Percentiles rank a stretch among this genome's conserved stretches.
Conservation (phyloP, 2,797 vertebrate genomes). For the Oryzias dopingdopingensis region DNA sequence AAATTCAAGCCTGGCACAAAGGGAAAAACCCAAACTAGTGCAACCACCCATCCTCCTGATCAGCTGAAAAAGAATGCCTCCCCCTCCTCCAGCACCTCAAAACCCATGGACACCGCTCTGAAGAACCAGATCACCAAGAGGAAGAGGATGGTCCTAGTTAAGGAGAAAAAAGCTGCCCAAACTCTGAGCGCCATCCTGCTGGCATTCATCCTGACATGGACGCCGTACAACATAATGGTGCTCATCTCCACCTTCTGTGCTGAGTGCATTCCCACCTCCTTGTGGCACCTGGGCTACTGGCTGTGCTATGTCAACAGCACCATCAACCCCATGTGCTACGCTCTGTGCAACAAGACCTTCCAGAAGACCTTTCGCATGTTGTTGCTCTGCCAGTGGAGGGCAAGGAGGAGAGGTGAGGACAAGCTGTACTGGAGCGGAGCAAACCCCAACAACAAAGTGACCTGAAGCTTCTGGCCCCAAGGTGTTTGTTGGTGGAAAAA, state of each 20-base stretch:
- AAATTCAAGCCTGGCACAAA: slow-evolving; percentile 88
- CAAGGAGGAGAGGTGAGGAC: slow-evolving; percentile 83
- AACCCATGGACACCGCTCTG: slow-evolving; percentile 84
- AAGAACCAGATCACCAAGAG: slow-evolving; percentile 95
- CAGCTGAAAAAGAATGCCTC: slow-evolving; percentile 71
- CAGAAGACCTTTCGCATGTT: slow-evolving; percentile 97
- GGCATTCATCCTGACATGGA: slow-evolving; percentile 98
- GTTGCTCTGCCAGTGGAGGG: slow-evolving; percentile 93
- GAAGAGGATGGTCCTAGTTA: slow-evolving; percentile 96
- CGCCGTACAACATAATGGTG: slow-evolving; percentile 99
- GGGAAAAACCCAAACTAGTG: slow-evolving; percentile 68
- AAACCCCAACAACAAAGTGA: slow-evolving; percentile 75
- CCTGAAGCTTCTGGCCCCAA: slow-evolving; percentile 28
- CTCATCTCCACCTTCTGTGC: slow-evolving; percentile 95
- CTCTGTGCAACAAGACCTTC: slow-evolving; percentile 98
- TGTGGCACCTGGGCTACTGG: slow-evolving; percentile 99
- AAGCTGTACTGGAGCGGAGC: slow-evolving; percentile 89
- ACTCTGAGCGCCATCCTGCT: slow-evolving; percentile 96
- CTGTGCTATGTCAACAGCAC: slow-evolving; percentile 99
- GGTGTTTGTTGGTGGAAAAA: too few species aligned
- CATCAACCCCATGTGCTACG: slow-evolving; percentile 98
- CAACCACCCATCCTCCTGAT: slow-evolving; percentile 76
- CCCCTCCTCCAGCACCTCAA: slow-evolving; percentile 80
- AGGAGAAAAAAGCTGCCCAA: slow-evolving; percentile 97
- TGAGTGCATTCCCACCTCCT: slow-evolving; percentile 86